Percentiles rank a stretch among this genome's conserved stretches.
phyloP scores from a whole-genome alignment of 2,888 invertebrate genomes.

The Drosophila emarginata region DNA sequence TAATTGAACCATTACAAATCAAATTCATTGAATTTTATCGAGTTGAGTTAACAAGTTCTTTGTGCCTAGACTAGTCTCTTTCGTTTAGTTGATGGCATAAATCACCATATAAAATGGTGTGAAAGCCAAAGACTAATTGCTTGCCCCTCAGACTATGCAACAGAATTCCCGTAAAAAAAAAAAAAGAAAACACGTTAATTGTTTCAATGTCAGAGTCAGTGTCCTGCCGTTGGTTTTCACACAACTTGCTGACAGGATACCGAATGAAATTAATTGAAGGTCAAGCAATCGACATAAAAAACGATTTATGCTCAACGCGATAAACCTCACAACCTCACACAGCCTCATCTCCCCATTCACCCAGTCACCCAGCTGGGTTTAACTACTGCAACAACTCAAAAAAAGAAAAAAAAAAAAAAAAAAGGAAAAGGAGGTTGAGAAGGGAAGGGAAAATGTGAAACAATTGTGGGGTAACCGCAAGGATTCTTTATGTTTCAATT shows the following conservation, averaged over 20 bases:
- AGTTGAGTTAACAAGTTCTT: background rate
- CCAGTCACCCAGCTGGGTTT: conserved; percentile 6
- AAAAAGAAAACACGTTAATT: conserved; percentile 29
- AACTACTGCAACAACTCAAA: conserved; percentile 21
- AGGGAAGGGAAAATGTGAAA: background rate
- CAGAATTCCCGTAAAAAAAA: conserved; percentile 17
- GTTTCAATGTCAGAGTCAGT: conserved; percentile 64
- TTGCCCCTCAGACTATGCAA: conserved; percentile 22
- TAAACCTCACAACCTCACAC: conserved; percentile 49
- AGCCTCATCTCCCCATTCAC: background rate
- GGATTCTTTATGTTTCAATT: conserved; percentile 54
- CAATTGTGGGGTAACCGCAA: conserved; percentile 11
- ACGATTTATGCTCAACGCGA: conserved; percentile 51
- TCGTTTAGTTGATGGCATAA: conserved; percentile 40
- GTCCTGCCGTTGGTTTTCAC: background rate
- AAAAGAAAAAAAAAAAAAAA: conserved; percentile 1
- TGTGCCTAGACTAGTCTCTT: background rate
- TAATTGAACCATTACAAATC: background rate
- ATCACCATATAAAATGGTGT: conserved; percentile 44
- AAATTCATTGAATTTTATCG: background rate
- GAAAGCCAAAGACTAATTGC: conserved; percentile 50
- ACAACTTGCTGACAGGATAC: conserved; percentile 19
- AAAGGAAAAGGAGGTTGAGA: background rate
- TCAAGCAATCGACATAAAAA: conserved; percentile 65
- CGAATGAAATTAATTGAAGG: conserved; percentile 60